phyloP scores from a whole-genome alignment of 2,797 vertebrate species.

The Girardinus metallicus region DNA sequence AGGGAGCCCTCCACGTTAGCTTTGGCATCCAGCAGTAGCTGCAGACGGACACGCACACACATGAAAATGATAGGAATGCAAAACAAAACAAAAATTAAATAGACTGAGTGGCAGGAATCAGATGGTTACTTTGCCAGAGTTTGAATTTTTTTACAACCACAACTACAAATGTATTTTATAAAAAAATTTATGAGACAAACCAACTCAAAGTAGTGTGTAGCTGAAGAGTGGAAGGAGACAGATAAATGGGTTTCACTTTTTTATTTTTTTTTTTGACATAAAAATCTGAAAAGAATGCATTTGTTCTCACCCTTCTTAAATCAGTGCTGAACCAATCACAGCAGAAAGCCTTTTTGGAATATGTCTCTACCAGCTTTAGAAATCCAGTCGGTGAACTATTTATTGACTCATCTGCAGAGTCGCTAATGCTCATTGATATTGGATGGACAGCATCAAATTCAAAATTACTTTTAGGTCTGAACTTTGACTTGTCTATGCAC shows the following conservation, averaged over 20 bases:
- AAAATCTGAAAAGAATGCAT: neutral
- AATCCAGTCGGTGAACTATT: neutral
- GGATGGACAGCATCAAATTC: neutral
- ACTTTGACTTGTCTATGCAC: neutral
- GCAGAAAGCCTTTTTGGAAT: neutral
- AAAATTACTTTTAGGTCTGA: neutral
- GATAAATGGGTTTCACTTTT: neutral
- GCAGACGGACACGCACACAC: conserved; percentile 32
- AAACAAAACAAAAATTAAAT: neutral
- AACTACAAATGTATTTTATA: neutral
- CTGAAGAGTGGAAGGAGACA: neutral
- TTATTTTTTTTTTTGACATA: neutral
- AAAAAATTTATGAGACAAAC: neutral
- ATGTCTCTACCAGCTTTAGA: neutral
- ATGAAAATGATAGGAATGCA: neutral
- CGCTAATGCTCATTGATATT: neutral
- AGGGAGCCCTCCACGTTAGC: conserved; percentile 95
- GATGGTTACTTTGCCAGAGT: neutral
- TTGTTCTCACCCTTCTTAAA: neutral
- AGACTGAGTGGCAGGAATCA: neutral
- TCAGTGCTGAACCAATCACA: neutral
- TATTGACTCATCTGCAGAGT: neutral
- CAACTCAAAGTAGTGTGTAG: neutral
- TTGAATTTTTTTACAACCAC: neutral
- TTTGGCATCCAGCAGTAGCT: conserved; percentile 95